These are phyloP conservation scores for Patagioenas fasciata DNA, from an alignment of 2,113 vertebrate species.

Conservation along the genomic window DNA sequence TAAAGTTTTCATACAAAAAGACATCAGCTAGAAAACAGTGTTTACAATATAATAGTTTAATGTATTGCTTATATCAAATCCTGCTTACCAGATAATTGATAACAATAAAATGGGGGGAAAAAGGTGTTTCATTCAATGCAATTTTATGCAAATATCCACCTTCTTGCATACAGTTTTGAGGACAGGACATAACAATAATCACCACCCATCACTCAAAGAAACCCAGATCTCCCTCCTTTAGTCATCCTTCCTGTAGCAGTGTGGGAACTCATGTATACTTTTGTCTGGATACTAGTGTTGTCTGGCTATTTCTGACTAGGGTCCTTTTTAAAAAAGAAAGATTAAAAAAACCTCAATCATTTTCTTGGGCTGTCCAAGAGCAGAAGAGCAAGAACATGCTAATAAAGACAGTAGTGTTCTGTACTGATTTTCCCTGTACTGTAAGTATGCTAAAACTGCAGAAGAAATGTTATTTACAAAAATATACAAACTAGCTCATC, in stretches of 20 bases:
- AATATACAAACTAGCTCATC: background rate
- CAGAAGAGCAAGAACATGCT: background rate
- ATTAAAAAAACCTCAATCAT: rapidly evolving
- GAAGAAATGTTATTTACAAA: background rate
- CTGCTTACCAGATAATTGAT: background rate
- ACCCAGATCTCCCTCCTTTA: background rate
- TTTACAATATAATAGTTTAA: background rate
- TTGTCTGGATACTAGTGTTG: background rate
- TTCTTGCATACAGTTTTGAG: background rate
- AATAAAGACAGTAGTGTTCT: background rate
- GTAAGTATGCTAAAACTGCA: background rate
- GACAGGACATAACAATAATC: background rate
- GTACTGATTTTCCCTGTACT: background rate
- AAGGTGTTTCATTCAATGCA: rapidly evolving
- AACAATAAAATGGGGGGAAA: background rate
- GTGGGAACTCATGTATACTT: background rate
- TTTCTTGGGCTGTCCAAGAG: background rate
- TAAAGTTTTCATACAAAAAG: background rate
- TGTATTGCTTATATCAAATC: background rate
- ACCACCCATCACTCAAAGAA: background rate
- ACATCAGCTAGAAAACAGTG: background rate
- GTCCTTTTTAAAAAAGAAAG: background rate
- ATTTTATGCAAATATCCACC: background rate
- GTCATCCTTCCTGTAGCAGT: background rate
- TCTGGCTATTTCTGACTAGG: background rate